A percentile compares a stretch with the other conserved stretches of the same genome.
Conservation (phyloP, 2,113 vertebrate genomes). For the Caranx melampygus region DNA sequence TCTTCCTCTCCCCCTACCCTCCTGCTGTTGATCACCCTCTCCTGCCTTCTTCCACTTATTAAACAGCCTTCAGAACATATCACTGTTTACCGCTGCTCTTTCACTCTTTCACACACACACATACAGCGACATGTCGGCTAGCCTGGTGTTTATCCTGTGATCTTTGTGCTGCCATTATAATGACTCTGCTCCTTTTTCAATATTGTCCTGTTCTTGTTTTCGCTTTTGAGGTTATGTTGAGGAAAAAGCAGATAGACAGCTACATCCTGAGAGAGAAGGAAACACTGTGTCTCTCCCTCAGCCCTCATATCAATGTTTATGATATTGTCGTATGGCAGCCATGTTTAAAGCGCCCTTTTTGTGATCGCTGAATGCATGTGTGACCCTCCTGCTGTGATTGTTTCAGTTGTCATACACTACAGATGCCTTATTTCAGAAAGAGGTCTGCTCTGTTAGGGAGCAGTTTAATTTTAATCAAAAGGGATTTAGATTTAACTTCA, state of each 20-base stretch:
- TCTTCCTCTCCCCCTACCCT: not conserved
- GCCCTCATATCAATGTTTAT: constrained; percentile 12
- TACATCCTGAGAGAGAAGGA: not conserved
- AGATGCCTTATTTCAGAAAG: constrained; percentile 79
- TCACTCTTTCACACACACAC: constrained; percentile 24
- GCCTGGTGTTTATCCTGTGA: constrained; percentile 44
- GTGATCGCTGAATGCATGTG: constrained; percentile 27
- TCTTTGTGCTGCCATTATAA: constrained; percentile 39
- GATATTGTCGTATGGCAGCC: constrained; percentile 37
- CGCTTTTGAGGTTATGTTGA: constrained; percentile 16
- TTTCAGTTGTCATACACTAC: constrained; percentile 63
- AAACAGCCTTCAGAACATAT: constrained; percentile 72
- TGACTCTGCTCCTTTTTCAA: constrained; percentile 23
- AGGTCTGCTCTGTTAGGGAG: constrained; percentile 40
- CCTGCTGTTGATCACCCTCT: constrained; percentile 36
- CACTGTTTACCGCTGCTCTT: constrained; percentile 59
- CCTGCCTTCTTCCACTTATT: constrained; percentile 17
- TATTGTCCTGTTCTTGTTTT: constrained; percentile 23
- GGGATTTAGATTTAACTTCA: constrained; percentile 40
- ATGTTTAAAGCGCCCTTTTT: constrained; percentile 24
- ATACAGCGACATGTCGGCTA: constrained; percentile 22
- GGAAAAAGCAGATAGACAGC: not conserved
- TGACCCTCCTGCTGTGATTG: constrained; percentile 30
- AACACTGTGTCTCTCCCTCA: not conserved
- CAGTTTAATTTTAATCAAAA: constrained; percentile 45